Conservation (phyloP, 2,113 vertebrate genomes). For the Lates calcarifer region DNA sequence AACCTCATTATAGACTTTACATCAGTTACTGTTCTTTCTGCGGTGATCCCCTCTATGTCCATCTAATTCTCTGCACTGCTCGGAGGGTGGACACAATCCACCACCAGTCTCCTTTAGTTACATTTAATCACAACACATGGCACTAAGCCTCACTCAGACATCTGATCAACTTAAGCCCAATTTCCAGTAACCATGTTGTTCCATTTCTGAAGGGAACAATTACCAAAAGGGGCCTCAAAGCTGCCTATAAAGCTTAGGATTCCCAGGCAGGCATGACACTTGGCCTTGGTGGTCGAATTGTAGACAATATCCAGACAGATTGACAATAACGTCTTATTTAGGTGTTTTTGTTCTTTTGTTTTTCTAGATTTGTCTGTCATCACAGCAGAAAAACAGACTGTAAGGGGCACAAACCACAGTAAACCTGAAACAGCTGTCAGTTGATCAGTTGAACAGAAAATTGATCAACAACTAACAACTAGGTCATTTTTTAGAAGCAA, state of each 20-base stretch:
- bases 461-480: no score
- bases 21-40: constrained; percentile 7
- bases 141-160: constrained; percentile 33
- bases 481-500: background rate
- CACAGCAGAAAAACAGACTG: background rate
- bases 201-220: constrained; percentile 44
- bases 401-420: background rate
- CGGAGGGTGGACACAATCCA: constrained; percentile 24
- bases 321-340: background rate
- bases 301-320: constrained; percentile 11
- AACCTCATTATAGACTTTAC: constrained; percentile 12
- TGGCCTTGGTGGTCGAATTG: constrained; percentile 11
- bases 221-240: constrained; percentile 32
- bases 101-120: constrained; percentile 50
- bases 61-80: constrained; percentile 2
- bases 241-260: background rate
- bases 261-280: background rate
- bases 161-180: constrained; percentile 56
- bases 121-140: constrained; percentile 57
- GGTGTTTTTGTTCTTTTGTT: constrained; percentile 11
- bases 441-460: background rate
- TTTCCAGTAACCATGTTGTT: constrained; percentile 46
- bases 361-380: background rate
- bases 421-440: no score
- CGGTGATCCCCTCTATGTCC: background rate